A percentile compares a stretch with the other conserved stretches of the same genome.
These are phyloP conservation scores for Craterocephalus amniculus DNA, from an alignment of 2,797 vertebrate species.

Conservation along the genomic window DNA sequence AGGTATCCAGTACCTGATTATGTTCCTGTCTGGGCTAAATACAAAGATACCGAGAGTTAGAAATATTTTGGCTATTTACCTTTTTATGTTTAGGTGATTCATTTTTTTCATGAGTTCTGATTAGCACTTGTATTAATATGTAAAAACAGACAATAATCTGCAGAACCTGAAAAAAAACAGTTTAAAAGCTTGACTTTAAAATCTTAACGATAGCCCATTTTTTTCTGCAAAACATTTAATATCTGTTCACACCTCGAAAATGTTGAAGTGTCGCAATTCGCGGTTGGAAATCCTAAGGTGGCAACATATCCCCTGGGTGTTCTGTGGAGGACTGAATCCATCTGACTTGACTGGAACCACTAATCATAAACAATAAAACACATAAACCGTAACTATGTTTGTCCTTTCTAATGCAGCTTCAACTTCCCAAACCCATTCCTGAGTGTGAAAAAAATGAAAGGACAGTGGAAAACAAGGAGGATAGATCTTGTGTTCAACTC, in stretches of 20 bases:
- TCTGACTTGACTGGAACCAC: not conserved
- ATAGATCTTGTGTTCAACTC: too few species aligned
- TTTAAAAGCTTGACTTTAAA: too few species aligned
- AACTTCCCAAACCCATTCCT: too few species aligned
- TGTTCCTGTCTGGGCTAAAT: conserved; percentile 10
- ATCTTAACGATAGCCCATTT: too few species aligned
- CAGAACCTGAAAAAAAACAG: too few species aligned
- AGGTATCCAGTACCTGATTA: conserved; percentile 1
- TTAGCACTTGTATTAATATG: too few species aligned
- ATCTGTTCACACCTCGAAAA: too few species aligned
- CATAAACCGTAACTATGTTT: not conserved
- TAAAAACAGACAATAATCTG: too few species aligned
- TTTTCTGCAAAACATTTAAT: too few species aligned
- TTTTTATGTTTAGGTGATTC: conserved; percentile 30
- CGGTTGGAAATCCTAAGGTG: not conserved
- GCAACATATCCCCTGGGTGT: not conserved
- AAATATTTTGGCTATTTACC: conserved; percentile 5
- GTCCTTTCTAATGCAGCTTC: not conserved
- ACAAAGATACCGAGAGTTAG: conserved; percentile 4
- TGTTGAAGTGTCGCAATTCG: not conserved
- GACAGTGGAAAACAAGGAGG: too few species aligned
- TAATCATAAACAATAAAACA: not conserved
- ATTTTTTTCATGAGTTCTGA: too few species aligned
- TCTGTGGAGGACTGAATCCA: not conserved
- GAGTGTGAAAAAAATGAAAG: too few species aligned